Base-by-base conservation (phyloP, 2,113 vertebrate genomes). In the Colaptes auratus region DNA sequence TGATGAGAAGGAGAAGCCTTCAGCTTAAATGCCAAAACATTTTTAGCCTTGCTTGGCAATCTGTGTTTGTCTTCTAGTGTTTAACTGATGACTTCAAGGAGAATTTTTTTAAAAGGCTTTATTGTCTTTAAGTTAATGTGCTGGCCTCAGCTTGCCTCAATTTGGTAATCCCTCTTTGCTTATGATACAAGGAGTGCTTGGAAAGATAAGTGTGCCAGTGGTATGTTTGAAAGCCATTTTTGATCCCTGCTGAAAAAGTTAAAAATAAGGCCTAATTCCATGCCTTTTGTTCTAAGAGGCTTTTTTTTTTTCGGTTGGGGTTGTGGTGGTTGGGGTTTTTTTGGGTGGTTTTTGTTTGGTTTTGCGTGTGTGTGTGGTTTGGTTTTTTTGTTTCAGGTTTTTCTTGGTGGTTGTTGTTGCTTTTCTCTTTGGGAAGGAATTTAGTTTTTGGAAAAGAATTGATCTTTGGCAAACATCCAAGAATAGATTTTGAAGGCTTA, bases 41-140 rank as follows among this genome's bases (percentile, higher is more conserved):
- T 85, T 92, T 94, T 92, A 95, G 59, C 67, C 27, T 76, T 89
- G n/a, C 35, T 82, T 82, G 72, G 71, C 31, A 82, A 15, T 81
- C 50, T 69, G 52, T 88, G 82, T 2, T 69, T 82, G 60, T 72
- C 30, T 20, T 90, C 48, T 2, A 3, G 23, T 95, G 44, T 61
- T 84, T 61, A 79, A 76, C 74, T 63, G 53, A 36, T 61, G 71
- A 65, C 35, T 58, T 87, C 48, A 71, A 87, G 63, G 82, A 46
- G n/a, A 73, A 6, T 77, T 90, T 77, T 25, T 27, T 52, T 52
- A 24, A 52, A 65, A 75, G 30, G 7, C 18, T 79, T 82, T 84
- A 46, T 64, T 84, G 27, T 87, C 63, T 78, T 75, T 44, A 88
- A 63, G 76, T 93, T 67, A 89, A 79, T 65, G 18, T 44, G 23